phyloP scores from a whole-genome alignment of 2,113 vertebrate species.

The Stigmatopora argus region DNA sequence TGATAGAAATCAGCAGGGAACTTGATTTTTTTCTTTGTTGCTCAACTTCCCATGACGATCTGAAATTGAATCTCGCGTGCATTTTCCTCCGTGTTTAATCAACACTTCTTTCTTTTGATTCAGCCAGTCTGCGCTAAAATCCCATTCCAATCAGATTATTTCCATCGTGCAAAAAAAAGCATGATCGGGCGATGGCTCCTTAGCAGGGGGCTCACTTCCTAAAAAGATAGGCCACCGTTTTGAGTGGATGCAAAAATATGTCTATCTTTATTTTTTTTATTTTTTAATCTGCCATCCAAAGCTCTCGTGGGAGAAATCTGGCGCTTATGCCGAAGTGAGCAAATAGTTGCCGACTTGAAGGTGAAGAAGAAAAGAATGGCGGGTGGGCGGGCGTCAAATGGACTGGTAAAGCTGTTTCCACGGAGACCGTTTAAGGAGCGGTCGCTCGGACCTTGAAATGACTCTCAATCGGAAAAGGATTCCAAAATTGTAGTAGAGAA shows the following conservation, averaged over 20 bases:
- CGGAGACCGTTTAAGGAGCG: conserved; percentile 25
- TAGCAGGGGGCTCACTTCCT: neutral
- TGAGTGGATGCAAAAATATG: neutral
- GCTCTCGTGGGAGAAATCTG: neutral
- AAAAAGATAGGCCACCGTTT: neutral
- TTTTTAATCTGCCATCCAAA: neutral
- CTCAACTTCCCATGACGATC: no score
- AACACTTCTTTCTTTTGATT: neutral
- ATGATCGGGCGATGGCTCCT: neutral
- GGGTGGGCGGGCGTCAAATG: conserved; percentile 26
- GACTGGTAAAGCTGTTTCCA: conserved; percentile 37
- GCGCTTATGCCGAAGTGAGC: conserved; percentile 23
- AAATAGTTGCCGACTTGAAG: conserved; percentile 31
- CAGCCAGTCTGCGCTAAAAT: neutral
- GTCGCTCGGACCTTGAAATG: no score
- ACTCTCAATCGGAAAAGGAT: no score
- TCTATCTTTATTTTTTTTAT: no score
- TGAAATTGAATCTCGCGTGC: no score
- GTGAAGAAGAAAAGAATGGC: conserved; percentile 34
- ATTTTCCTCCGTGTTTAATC: neutral
- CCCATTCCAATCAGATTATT: neutral
- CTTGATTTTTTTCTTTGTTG: no score
- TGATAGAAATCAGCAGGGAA: neutral
- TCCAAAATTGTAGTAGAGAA: no score
- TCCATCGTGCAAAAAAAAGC: neutral